phyloP scores from a whole-genome alignment of 92 coral and sea anemone species.

The Epizoanthus ramosus region DNA sequence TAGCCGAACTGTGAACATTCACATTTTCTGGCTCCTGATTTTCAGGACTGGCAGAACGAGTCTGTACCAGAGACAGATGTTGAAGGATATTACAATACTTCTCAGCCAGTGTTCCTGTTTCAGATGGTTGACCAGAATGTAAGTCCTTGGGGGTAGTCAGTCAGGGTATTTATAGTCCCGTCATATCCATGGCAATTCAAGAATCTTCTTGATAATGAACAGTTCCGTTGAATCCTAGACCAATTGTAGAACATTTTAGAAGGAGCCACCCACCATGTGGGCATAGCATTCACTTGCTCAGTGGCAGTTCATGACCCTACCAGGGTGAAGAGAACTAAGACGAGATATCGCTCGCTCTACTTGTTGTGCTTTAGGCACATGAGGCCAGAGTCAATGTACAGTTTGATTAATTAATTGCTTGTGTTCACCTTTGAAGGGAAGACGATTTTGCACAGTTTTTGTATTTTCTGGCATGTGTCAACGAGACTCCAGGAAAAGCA shows the following conservation, averaged over 20 bases:
- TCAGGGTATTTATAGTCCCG: not conserved
- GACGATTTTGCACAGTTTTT: no score
- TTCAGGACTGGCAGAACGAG: conserved; percentile 90
- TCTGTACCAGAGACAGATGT: conserved; percentile 86
- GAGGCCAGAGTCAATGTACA: not conserved
- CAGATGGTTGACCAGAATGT: conserved; percentile 98
- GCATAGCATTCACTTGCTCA: not conserved
- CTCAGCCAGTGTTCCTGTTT: conserved; percentile 94
- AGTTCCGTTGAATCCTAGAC: no score
- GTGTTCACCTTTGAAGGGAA: no score
- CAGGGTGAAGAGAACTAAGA: no score
- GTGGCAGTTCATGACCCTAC: not conserved
- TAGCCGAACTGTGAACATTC: not conserved
- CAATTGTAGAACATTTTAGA: no score
- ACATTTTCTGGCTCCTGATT: not conserved
- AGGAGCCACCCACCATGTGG: no score
- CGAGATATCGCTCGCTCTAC: no score
- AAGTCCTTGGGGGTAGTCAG: conserved; percentile 34
- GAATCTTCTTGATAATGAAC: no score
- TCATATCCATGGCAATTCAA: no score
- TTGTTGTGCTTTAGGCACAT: no score
- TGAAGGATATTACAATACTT: conserved; percentile 91
- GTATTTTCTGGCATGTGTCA: no score
- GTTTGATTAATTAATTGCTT: not conserved
- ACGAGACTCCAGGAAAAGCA: no score